Conservation (phyloP, 2,888 invertebrate species). For the Dermolepida albohirtum region DNA sequence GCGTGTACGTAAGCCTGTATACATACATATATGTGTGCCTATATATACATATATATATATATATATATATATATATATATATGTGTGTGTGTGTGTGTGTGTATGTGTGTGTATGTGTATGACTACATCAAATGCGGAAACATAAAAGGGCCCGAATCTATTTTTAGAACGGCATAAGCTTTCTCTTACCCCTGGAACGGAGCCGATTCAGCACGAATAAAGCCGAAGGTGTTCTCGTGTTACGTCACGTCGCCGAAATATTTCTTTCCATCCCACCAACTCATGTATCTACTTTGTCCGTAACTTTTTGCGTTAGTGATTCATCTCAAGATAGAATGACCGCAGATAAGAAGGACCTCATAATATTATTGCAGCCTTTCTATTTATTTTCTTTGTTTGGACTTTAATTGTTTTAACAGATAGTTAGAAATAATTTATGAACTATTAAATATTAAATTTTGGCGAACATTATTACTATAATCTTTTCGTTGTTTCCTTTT, state of each 20-base stretch:
- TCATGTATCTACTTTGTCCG: slow-evolving; percentile 20
- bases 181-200: slow-evolving; percentile 49
- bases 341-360: neutral
- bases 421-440: too few species aligned
- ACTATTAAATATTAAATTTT: too few species aligned
- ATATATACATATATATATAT: too few species aligned
- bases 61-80: too few species aligned
- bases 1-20: neutral
- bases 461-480: too few species aligned
- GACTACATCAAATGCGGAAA: slow-evolving; percentile 47
- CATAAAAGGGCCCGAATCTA: slow-evolving; percentile 51
- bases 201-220: slow-evolving; percentile 9
- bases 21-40: too few species aligned
- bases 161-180: slow-evolving; percentile 52
- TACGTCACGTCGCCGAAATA: slow-evolving; percentile 22
- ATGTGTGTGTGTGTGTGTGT: neutral
- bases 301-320: slow-evolving; percentile 13
- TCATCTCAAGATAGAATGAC: slow-evolving; percentile 16
- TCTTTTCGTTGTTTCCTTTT: too few species aligned
- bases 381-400: neutral
- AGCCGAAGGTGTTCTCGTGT: slow-evolving; percentile 7
- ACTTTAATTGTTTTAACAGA: too few species aligned
- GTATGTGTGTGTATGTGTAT: neutral
- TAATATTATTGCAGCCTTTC: slow-evolving; percentile 2
- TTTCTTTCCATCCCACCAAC: slow-evolving; percentile 6